These are phyloP conservation scores for Apaloderma vittatum DNA, from an alignment of 2,113 vertebrate genomes.

Conservation along the genomic window DNA sequence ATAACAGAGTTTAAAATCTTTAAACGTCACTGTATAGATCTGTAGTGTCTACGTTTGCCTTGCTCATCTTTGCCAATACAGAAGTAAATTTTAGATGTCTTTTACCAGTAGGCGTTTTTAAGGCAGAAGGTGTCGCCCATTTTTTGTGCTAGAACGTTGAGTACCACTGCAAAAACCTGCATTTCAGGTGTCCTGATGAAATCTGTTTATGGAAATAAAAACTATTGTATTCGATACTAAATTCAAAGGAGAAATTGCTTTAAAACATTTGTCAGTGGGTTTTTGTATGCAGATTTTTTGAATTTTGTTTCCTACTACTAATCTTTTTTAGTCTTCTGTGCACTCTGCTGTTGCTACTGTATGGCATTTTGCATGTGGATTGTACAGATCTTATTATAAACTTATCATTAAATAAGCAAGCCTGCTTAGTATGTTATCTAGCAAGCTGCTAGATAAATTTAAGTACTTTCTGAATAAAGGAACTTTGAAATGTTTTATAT, in stretches of 20 bases:
- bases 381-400: not conserved
- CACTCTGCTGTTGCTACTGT: not conserved
- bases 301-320: not conserved
- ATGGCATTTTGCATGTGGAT: slow-evolving; percentile 27
- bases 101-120: not conserved
- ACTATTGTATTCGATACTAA: not conserved
- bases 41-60: not conserved
- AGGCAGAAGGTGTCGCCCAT: not conserved
- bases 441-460: not conserved
- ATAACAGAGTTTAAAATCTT: not conserved
- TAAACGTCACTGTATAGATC: not conserved
- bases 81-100: not conserved
- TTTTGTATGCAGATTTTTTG: not conserved
- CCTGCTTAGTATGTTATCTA: not conserved
- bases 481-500: not conserved
- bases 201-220: not conserved
- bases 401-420: not conserved
- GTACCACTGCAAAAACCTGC: slow-evolving; percentile 22
- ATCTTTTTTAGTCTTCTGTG: not conserved
- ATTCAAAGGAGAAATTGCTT: not conserved
- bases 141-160: slow-evolving; percentile 33
- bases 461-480: slow-evolving; percentile 15
- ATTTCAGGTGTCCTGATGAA: not conserved
- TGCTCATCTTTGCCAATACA: not conserved
- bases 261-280: not conserved